Percentiles rank a stretch among this genome's conserved stretches.
phyloP scores from a whole-genome alignment of 1,140 invertebrate species.

The Cotesia glomerata region DNA sequence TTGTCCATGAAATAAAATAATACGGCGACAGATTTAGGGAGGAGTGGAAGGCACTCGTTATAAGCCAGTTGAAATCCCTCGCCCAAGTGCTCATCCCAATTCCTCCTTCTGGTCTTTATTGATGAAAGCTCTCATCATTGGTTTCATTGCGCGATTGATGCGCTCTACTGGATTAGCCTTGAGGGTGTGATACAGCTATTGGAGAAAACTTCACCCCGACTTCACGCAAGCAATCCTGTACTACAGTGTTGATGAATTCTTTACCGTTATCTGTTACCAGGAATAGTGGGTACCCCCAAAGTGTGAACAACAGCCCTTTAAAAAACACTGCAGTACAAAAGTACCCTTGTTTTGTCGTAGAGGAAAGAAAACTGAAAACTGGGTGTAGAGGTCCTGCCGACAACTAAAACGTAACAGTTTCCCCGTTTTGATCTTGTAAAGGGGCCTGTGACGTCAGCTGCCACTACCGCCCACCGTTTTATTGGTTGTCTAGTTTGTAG shows the following conservation, averaged over 20 bases:
- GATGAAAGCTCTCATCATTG: slow-evolving; percentile 19
- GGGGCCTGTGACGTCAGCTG: slow-evolving; percentile 19
- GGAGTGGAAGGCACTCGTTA: too few species aligned
- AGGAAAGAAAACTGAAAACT: slow-evolving; percentile 25
- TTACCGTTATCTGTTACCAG: too few species aligned
- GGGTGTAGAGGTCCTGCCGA: slow-evolving; percentile 29
- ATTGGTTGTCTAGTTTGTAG: slow-evolving; percentile 4
- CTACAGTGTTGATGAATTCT: too few species aligned
- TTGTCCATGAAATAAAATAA: too few species aligned
- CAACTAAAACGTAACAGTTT: slow-evolving; percentile 21
- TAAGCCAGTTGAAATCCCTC: too few species aligned
- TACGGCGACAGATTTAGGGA: too few species aligned
- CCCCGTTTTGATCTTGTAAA: slow-evolving; percentile 24
- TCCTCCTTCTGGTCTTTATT: slow-evolving; percentile 9
- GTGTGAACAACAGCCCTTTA: slow-evolving; percentile 14
- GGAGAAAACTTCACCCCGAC: too few species aligned
- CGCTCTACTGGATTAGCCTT: slow-evolving; percentile 26
- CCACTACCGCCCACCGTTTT: slow-evolving; percentile 14
- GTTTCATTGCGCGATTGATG: slow-evolving; percentile 14
- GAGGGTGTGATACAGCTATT: slow-evolving; percentile 9
- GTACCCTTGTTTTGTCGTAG: slow-evolving; percentile 12
- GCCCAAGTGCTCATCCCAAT: slow-evolving; percentile 4
- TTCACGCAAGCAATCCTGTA: too few species aligned
- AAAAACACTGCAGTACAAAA: slow-evolving; percentile 5
- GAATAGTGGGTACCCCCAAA: slow-evolving; percentile 10